Conservation (phyloP, 2,797 vertebrate species). For the Gymnothorax reevesii region DNA sequence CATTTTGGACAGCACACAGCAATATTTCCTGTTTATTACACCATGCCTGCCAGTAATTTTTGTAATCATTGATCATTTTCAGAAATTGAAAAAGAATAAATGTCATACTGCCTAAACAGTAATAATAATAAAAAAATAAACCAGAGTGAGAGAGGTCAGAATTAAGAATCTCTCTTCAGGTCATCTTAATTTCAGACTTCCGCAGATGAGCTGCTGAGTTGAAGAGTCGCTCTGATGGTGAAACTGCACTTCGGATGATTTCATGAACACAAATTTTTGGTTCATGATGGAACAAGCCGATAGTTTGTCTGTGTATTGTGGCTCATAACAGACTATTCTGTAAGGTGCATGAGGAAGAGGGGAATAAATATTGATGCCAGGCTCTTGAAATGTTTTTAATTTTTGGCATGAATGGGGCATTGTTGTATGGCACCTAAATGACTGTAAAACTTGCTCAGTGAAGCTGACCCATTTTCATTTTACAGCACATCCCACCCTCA, state of each 20-base stretch:
- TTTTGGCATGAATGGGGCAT: not conserved
- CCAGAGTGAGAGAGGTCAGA: not conserved
- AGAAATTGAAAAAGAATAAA: not conserved
- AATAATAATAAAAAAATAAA: not conserved
- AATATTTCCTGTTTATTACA: not conserved
- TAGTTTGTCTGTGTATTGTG: not conserved
- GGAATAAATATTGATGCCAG: not conserved
- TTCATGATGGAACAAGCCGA: not conserved
- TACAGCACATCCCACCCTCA: not conserved
- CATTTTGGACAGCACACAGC: not conserved
- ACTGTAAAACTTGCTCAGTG: not conserved
- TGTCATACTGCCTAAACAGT: not conserved
- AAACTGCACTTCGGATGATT: not conserved
- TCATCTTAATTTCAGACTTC: not conserved
- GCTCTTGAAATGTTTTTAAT: not conserved
- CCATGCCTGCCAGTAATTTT: slow-evolving; percentile 26
- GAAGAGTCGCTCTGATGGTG: not conserved
- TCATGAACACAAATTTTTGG: not conserved
- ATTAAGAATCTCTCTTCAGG: not conserved
- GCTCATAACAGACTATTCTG: not conserved
- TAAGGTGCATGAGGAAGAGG: not conserved
- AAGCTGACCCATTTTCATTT: not conserved
- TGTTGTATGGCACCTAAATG: not conserved
- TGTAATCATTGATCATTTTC: slow-evolving; percentile 18
- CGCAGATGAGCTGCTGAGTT: not conserved